phyloP scores from a whole-genome alignment of 2,797 vertebrate genomes.

The Synaphobranchus kaupii region DNA sequence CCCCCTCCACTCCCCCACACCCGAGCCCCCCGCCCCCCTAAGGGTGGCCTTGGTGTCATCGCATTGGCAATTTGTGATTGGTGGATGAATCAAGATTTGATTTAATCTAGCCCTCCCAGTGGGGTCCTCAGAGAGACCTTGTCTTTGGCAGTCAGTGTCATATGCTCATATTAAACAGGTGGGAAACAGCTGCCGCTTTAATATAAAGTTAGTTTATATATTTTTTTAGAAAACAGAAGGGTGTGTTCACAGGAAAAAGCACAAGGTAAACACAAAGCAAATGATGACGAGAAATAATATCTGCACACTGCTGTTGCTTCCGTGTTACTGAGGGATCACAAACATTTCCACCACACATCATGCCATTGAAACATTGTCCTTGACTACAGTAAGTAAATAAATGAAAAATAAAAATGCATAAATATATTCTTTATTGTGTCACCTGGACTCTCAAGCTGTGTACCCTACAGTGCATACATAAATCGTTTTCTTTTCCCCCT shows the following conservation, averaged over 20 bases:
- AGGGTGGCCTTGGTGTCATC: not conserved
- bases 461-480: not conserved
- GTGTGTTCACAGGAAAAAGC: not conserved
- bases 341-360: not conserved
- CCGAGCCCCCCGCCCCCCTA: not conserved
- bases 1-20: not conserved
- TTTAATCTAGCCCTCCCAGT: not conserved
- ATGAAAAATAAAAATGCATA: not conserved
- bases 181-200: not conserved
- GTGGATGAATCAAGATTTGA: not conserved
- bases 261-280: not conserved
- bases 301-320: not conserved
- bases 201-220: not conserved
- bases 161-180: not conserved
- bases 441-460: not conserved
- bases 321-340: too few species aligned
- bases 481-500: not conserved
- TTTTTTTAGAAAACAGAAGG: not conserved
- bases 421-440: not conserved
- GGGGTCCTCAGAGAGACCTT: conserved; percentile 1
- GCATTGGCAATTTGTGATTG: not conserved
- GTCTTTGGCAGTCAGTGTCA: not conserved
- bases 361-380: not conserved
- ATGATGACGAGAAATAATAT: not conserved
- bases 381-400: not conserved